Base-by-base conservation (phyloP, 2,888 invertebrate species). In the Altica lythri region DNA sequence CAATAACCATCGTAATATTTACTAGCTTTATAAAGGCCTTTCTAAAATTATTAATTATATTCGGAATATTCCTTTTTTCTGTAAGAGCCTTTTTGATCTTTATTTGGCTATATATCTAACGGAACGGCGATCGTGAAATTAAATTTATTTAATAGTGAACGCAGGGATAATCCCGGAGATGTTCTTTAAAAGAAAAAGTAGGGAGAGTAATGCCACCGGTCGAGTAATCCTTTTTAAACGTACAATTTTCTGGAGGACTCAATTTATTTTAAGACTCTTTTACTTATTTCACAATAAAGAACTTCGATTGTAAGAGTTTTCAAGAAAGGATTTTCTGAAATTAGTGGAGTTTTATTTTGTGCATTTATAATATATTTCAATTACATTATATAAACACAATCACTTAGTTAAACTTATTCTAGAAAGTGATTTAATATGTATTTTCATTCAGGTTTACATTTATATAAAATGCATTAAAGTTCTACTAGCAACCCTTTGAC, bases 171-270 rank as follows among this genome's bases (percentile, higher is more conserved):
- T 53, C 53, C 34, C 12, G 18, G 30, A 47, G 49, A 29, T 40
- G 38, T 9, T 4, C 38, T 53, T 46, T 25, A 38, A 51, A 45
- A 49, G 45, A 52, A 55, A 53, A 42, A 45, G 35, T 35, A 45
- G 45, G 51, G 44, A 47, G 19, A 45, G 40, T 40, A 49, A 45
- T 50, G 49, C 49, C 44, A 47, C 49, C 42, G 55, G 55, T 55
- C 58, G 52, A 44, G 48, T 52, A 56, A 56, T 56, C 56, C 52
- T 45, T 47, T 52, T 50, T 42, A 49, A 49, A 49, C 40, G 45
- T 53, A 53, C 37, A 48, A 47, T 48, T 43, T 53, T 48, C 48
- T 19, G 17, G 34, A 43, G 53, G 42, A 53, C 48, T 53, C 53
- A 53, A 53, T 53, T 53, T 53, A 53, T 53, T 53, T 53, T 22